Evolutionary conservation across 1,140 invertebrate genomes (phyloP).

Genomic region (Bradynema listronoti): DNA sequence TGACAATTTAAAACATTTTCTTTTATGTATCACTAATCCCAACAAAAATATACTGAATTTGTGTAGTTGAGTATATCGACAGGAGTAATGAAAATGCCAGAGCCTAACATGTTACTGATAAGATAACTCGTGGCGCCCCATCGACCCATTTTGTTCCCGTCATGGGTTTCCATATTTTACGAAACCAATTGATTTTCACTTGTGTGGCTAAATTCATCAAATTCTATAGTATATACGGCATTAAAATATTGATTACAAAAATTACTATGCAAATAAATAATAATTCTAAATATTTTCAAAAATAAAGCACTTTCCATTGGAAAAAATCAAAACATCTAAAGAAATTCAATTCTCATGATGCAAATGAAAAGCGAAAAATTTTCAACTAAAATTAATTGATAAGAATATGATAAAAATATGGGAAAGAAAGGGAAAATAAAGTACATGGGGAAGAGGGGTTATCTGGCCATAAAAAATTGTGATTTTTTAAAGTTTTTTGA

Average conservation of each 20-base stretch:
- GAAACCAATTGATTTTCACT: too few species aligned
- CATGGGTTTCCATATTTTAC: too few species aligned
- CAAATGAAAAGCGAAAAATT: not conserved
- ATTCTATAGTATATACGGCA: too few species aligned
- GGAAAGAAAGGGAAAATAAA: too few species aligned
- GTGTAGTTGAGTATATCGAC: conserved; percentile 21
- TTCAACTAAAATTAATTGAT: not conserved
- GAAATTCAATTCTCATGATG: too few species aligned
- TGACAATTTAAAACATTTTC: not conserved
- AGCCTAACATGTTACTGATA: conserved; percentile 30
- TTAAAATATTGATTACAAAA: too few species aligned
- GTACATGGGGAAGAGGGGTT: too few species aligned
- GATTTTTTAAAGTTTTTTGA: too few species aligned
- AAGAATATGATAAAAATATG: not conserved
- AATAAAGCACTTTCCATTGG: too few species aligned
- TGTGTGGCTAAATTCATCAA: too few species aligned
- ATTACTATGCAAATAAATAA: conserved; percentile 3
- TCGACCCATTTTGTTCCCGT: conserved; percentile 17
- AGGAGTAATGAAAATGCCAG: conserved; percentile 33
- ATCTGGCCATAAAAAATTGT: too few species aligned
- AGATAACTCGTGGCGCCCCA: conserved; percentile 25
- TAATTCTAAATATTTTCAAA: conserved; percentile 2
- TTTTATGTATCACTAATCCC: not conserved
- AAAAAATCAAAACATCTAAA: too few species aligned
- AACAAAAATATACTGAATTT: conserved; percentile 15